Evolutionary conservation across 1,140 invertebrate species (phyloP), one percentile per base, ranked within the genome.

Genomic region (Aphidius gifuensis): DNA sequence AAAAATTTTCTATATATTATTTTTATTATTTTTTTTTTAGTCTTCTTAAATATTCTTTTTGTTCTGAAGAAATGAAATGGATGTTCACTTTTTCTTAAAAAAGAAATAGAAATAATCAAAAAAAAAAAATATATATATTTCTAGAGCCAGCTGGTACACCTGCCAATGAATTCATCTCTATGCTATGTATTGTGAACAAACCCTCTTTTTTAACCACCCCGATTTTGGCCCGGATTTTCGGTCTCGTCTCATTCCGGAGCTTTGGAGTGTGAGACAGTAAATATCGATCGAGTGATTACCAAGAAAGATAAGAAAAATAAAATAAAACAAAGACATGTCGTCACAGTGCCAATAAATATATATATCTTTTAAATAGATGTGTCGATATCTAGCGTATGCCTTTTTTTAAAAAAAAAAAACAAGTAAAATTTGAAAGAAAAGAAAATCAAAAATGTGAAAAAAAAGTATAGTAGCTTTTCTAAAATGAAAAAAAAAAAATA

Each of bases 221-320:
- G 38, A 21, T n/a, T 49, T 57, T 39, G 9, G 42, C 6, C 38
- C 38, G 9, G 23, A 23, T 47, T 50, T 50, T 49, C 9, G 32
- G 42, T 51, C n/a, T 50, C 39, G 38, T 38, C 50, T 49, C 11
- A 51, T 9, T 11, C 44, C 7, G 46, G 3, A 23, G 42, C 6
- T n/a, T n/a, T n/a, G n/a, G n/a, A n/a, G n/a, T n/a, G 4, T 60
- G 16, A 21, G 21, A 45, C 45, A 48, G 46, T 42, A 39, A 56
- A 49, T 63, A 63, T 63, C 61, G 61, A 66, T 60, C 51, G 58
- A 61, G 62, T 64, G 65, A 66, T 64, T 61, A 66, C 65, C 42
- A 40, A 58, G 55, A 55, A 63, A 58, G 61, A 64, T 56, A 57
- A 61, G 48, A 60, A 55, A 59, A 16, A 16, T 16, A n/a, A 21